Evolutionary conservation across 2,888 invertebrate genomes (phyloP), one percentile per base, ranked within the genome.

Genomic region (Tridacna gigas): DNA sequence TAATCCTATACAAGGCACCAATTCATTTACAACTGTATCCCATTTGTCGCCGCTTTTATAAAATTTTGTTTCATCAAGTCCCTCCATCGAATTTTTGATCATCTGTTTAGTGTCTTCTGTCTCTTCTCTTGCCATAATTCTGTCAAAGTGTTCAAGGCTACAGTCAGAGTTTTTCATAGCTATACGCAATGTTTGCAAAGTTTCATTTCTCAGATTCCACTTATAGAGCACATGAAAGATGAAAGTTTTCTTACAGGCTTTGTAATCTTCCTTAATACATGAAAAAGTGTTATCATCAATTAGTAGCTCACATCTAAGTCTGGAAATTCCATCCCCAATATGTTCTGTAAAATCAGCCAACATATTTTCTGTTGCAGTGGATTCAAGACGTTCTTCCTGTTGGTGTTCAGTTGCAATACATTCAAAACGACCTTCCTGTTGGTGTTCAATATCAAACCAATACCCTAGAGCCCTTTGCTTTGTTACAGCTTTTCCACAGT

Each of bases 281-380:
- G 37, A 37, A 37, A 37, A 7, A 7, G 37, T 7, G 2, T 2
- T 7, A 7, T 37, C 37, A 37, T 2, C 2, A 37, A 37, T 37
- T 4, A 37, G 37, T 37, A 37, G 37, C 37, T 37, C 37, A 37
- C 37, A 7, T 37, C 3, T 7, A 37, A 37, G 37, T 37, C 9
- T 56, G 18, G 2, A 56, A 3, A 56, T 56, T 9, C 56, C 56
- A 13, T 45, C n/a, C 20, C 28, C 45, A 28, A 67, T n/a, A 9
- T n/a, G n/a, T 20, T 37, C 67, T 45, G 67, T 45, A 45, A 67
- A n/a, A 20, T 67, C 67, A 67, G 45, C n/a, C 15, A 56, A 20
- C 20, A 20, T 15, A 3, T 15, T 3, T 20, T 56, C 56, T 56
- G 15, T 56, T 20, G 56, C 5, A 20, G 1, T 11, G 18, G 56